Base-by-base conservation (phyloP, 2,888 invertebrate genomes). In the Morpho helenor region DNA sequence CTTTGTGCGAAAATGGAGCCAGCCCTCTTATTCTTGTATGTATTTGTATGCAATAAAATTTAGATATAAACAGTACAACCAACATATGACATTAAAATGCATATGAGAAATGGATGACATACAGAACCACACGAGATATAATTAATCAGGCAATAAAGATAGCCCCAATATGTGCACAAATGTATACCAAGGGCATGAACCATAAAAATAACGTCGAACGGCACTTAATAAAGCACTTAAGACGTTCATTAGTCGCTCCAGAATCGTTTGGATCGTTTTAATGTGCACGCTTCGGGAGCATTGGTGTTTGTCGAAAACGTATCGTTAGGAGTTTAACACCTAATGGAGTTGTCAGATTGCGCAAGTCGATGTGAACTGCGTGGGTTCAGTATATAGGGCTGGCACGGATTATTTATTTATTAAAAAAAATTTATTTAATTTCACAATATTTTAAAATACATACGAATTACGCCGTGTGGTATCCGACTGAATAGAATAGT, bases 171-270 rank as follows among this genome's bases (percentile, higher is more conserved):
- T 56, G 55, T 64, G 78, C 79, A 78, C 76, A 75, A 76, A 73
- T 70, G 69, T 60, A 52, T 60, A 73, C 73, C 70, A 74, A 75
- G 73, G 72, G 74, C 74, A 69, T 69, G 71, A 72, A 80, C 77
- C 82, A 84, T 84, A 83, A 84, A 87, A 87, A 82, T 87, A 87
- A 87, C 82, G 84, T 84, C 84, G 77, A 79, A 82, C 79, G 76
- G 76, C 89, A 87, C 87, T 89, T 83, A 80, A 84, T 87, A 84
- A 82, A 84, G 81, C 89, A 89, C 89, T 89, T 84, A 87, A 87
- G 82, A 80, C 68, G 79, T 81, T 87, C 85, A 87, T 88, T 87
- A 86, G 82, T 77, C 75, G 77, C 80, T 46, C 7, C n/a, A 41
- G 44, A 77, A 78, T 75, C 79, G 79, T 82, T 31, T 82, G 76